These are phyloP conservation scores for Microplitis deprimator DNA, from an alignment of 2,888 invertebrate genomes.

Conservation along the genomic window DNA sequence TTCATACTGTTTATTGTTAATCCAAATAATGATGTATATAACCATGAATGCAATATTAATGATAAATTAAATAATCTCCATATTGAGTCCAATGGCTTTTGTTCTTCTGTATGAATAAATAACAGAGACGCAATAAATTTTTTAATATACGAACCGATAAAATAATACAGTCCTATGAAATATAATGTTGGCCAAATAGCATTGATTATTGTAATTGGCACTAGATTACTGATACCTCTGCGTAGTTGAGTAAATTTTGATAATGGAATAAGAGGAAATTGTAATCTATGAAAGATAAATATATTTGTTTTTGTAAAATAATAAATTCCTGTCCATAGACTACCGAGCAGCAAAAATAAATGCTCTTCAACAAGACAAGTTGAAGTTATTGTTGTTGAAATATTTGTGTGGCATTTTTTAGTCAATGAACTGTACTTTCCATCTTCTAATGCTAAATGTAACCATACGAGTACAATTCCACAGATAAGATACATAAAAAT, in stretches of 20 bases:
- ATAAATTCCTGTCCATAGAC: slow-evolving; percentile 77
- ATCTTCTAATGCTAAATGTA: slow-evolving; percentile 79
- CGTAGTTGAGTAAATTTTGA: slow-evolving; percentile 80
- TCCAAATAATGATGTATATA: slow-evolving; percentile 80
- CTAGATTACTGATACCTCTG: slow-evolving; percentile 73
- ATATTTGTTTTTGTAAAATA: slow-evolving; percentile 76
- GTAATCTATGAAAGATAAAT: slow-evolving; percentile 74
- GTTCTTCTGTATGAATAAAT: slow-evolving; percentile 72
- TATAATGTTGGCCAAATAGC: slow-evolving; percentile 78
- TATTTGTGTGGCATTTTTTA: slow-evolving; percentile 67
- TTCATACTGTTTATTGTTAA: slow-evolving; percentile 81
- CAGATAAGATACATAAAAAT: slow-evolving; percentile 76
- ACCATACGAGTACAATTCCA: slow-evolving; percentile 79
- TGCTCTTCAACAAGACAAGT: slow-evolving; percentile 78
- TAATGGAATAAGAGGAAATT: slow-evolving; percentile 82
- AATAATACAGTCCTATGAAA: slow-evolving; percentile 77
- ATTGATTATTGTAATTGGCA: slow-evolving; percentile 75
- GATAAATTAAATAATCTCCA: slow-evolving; percentile 72
- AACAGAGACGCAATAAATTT: slow-evolving; percentile 74
- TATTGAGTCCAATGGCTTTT: slow-evolving; percentile 73
- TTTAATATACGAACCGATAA: slow-evolving; percentile 76
- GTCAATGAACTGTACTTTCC: slow-evolving; percentile 75
- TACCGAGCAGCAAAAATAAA: slow-evolving; percentile 79
- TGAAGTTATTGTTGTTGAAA: slow-evolving; percentile 68
- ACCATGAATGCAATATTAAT: slow-evolving; percentile 79